Evolutionary conservation across 1,140 invertebrate species (phyloP).

Genomic region (Rhyacophila brunnea): DNA sequence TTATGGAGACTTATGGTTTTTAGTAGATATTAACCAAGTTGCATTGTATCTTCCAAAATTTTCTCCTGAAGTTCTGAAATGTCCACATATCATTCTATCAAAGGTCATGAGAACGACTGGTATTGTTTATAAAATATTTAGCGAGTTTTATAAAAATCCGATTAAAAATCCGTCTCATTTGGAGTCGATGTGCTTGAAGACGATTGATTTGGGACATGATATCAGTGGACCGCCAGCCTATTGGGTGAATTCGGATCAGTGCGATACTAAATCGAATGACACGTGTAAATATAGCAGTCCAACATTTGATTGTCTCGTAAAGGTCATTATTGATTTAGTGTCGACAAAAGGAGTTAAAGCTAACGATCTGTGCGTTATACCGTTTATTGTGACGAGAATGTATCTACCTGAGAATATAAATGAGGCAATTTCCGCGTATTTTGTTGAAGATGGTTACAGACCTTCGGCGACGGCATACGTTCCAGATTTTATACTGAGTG

Average conservation of each 20-base stretch:
- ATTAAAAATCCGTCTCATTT: slow-evolving; percentile 32
- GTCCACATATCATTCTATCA: slow-evolving; percentile 38
- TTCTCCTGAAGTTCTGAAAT: slow-evolving; percentile 41
- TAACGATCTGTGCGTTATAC: slow-evolving; percentile 42
- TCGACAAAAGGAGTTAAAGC: slow-evolving; percentile 43
- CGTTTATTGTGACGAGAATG: slow-evolving; percentile 38
- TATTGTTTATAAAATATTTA: slow-evolving; percentile 42
- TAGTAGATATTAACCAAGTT: slow-evolving; percentile 46
- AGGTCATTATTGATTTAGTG: slow-evolving; percentile 42
- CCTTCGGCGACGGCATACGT: slow-evolving; percentile 40
- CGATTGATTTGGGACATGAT: slow-evolving; percentile 38
- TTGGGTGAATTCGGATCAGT: slow-evolving; percentile 38
- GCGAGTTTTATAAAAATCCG: slow-evolving; percentile 40
- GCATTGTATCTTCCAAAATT: slow-evolving; percentile 43
- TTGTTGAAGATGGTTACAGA: slow-evolving; percentile 41
- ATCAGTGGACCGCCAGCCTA: slow-evolving; percentile 41
- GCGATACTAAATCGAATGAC: slow-evolving; percentile 1
- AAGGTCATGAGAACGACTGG: slow-evolving; percentile 43
- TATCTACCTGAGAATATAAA: slow-evolving; percentile 39
- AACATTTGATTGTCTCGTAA: slow-evolving; percentile 35
- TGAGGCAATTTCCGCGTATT: slow-evolving; percentile 37
- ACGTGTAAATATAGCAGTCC: slow-evolving; percentile 1
- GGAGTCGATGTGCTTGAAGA: slow-evolving; percentile 35
- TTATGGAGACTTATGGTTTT: slow-evolving; percentile 43
- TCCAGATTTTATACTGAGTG: slow-evolving; percentile 38